Conservation (phyloP, 2,113 vertebrate species). For the Phaethornis superciliosus region DNA sequence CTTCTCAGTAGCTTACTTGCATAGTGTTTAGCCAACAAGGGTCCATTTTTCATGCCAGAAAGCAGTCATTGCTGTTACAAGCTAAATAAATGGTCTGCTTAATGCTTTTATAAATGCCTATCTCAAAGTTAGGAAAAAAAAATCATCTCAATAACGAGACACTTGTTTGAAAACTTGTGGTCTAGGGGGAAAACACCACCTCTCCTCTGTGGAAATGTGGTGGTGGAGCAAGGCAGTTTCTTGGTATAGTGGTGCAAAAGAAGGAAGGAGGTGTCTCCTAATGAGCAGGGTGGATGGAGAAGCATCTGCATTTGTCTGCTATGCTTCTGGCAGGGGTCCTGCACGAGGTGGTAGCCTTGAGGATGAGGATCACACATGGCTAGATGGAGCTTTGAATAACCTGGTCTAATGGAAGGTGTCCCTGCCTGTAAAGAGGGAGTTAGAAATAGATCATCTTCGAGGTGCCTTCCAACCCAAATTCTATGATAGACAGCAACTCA, state of each 20-base stretch:
- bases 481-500: neutral
- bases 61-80: neutral
- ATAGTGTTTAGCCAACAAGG: neutral
- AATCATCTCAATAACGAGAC: neutral
- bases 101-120: slow-evolving; percentile 11
- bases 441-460: no score
- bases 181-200: neutral
- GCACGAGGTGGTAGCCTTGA: neutral
- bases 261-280: neutral
- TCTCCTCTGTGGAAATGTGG: neutral
- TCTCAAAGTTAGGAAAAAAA: neutral
- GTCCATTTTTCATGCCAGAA: slow-evolving; percentile 24
- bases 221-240: neutral
- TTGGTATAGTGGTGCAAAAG: neutral
- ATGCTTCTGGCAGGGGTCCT: neutral
- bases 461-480: no score
- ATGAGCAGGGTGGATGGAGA: neutral
- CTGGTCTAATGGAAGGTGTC: no score
- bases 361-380: fast-evolving
- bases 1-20: neutral
- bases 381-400: no score
- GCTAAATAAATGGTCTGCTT: slow-evolving; percentile 1
- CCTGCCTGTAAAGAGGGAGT: no score
- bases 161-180: neutral
- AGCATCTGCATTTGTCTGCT: neutral